phyloP scores from a whole-genome alignment of 35 echinoderm and acorn worm genomes.

The Antedon bifida region DNA sequence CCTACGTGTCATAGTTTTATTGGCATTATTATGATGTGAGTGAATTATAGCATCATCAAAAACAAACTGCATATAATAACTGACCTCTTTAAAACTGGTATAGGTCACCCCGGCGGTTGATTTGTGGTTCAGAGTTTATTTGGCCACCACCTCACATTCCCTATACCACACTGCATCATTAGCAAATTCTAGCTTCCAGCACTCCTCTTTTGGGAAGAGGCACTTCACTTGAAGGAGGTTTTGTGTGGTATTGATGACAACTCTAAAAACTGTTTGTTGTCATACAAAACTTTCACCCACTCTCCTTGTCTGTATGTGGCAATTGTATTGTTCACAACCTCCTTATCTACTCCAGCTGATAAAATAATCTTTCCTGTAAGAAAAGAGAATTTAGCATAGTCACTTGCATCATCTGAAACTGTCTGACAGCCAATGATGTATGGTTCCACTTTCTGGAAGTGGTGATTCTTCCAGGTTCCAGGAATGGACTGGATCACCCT shows the following conservation, averaged over 20 bases:
- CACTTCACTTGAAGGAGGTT: conserved; percentile 28
- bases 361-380: no score
- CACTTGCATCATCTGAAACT: no score
- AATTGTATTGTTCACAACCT: no score
- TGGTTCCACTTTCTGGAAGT: no score
- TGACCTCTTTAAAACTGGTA: conserved; percentile 21
- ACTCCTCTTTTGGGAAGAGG: conserved; percentile 25
- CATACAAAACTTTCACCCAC: conserved; percentile 11
- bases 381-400: no score
- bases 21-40: no score
- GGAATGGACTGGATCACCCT: no score
- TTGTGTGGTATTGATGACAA: conserved; percentile 22
- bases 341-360: no score
- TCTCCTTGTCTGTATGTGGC: conserved; percentile 25
- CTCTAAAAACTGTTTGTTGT: conserved; percentile 10
- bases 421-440: no score
- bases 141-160: conserved; percentile 17
- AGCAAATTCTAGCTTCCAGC: conserved; percentile 23
- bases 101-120: conserved; percentile 12
- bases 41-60: neutral
- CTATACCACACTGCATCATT: conserved; percentile 23
- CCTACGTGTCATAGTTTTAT: neutral
- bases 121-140: conserved; percentile 24
- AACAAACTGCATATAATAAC: conserved; percentile 4
- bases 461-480: no score